phyloP scores from a whole-genome alignment of 2,888 invertebrate species.

The Timema cristinae region DNA sequence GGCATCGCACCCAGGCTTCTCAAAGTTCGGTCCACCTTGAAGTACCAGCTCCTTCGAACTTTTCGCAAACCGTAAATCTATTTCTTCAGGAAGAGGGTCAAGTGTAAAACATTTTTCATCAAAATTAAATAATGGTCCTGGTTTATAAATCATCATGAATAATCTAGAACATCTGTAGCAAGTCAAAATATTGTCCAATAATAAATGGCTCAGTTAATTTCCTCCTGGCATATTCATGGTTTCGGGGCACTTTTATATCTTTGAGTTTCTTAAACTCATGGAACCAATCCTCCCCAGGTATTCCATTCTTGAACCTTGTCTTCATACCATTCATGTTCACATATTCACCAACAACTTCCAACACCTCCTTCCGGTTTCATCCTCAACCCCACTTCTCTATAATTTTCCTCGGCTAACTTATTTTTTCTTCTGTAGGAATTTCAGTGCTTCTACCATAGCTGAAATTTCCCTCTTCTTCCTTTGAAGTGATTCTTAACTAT shows the following conservation, averaged over 20 bases:
- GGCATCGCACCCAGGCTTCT: too few species aligned
- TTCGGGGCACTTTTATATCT: conserved; percentile 40
- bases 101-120: too few species aligned
- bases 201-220: conserved; percentile 35
- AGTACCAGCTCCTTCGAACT: too few species aligned
- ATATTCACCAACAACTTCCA: conserved; percentile 37
- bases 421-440: conserved; percentile 36
- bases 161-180: conserved; percentile 13
- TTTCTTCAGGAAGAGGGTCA: too few species aligned
- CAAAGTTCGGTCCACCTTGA: too few species aligned
- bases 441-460: conserved; percentile 35
- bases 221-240: conserved; percentile 39
- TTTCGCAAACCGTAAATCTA: too few species aligned
- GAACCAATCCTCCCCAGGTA: conserved; percentile 39
- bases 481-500: conserved; percentile 33
- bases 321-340: conserved; percentile 34
- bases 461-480: conserved; percentile 31
- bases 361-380: conserved; percentile 38
- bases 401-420: conserved; percentile 33
- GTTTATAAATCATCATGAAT: too few species aligned
- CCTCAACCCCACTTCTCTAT: conserved; percentile 41
- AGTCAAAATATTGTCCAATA: conserved; percentile 24
- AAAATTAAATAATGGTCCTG: too few species aligned
- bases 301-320: conserved; percentile 38
- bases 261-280: conserved; percentile 37